phyloP scores from a whole-genome alignment of 2,888 invertebrate species.

The Orthonevra nobilis region DNA sequence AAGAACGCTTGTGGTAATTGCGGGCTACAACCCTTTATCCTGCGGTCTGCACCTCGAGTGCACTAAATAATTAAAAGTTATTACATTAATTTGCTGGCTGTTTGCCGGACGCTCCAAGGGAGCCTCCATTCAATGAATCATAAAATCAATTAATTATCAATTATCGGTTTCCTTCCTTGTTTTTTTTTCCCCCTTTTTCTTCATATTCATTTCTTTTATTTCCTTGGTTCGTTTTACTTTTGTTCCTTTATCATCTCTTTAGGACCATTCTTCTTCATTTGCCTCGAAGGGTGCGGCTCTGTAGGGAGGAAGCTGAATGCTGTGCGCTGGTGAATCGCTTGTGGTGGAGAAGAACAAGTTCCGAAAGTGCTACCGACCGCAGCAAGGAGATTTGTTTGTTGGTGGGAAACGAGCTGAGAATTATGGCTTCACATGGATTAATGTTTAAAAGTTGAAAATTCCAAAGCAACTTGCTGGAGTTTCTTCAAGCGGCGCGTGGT shows the following conservation, averaged over 20 bases:
- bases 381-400: constrained; percentile 56
- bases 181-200: background rate
- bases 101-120: constrained; percentile 43
- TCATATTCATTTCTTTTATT: background rate
- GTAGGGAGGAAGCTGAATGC: background rate
- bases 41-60: constrained; percentile 33
- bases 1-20: constrained; percentile 24
- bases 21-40: constrained; percentile 4
- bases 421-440: constrained; percentile 68
- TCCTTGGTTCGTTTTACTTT: constrained; percentile 1
- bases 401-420: constrained; percentile 46
- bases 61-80: constrained; percentile 67
- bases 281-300: constrained; percentile 11
- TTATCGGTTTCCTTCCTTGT: constrained; percentile 49
- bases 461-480: constrained; percentile 50
- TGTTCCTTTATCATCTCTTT: constrained; percentile 14
- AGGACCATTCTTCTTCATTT: constrained; percentile 67
- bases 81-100: constrained; percentile 60
- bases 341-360: constrained; percentile 47
- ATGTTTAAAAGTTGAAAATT: constrained; percentile 64
- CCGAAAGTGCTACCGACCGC: constrained; percentile 59
- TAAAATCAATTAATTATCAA: constrained; percentile 70
- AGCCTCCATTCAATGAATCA: constrained; percentile 61
- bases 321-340: constrained; percentile 22
- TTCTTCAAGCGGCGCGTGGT: constrained; percentile 14